Percentiles rank a stretch among this genome's conserved stretches.
Conservation (phyloP, 2,888 invertebrate genomes). For the Tenthredo distinguenda region DNA sequence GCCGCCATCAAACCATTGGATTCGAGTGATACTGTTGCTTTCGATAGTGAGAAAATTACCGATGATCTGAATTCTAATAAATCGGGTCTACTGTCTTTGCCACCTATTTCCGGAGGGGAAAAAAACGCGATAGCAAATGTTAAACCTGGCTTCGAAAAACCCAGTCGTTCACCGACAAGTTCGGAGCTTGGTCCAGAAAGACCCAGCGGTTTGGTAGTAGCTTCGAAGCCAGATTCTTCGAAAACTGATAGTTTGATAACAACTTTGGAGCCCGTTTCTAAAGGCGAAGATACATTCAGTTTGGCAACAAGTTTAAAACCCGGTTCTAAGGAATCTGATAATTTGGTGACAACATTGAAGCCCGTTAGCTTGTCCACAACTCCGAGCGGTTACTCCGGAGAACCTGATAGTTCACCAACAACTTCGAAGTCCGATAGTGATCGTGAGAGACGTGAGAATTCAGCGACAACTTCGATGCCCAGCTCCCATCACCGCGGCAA, state of each 20-base stretch:
- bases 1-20: neutral
- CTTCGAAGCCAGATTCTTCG: neutral
- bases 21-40: neutral
- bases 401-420: neutral
- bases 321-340: slow-evolving; percentile 19
- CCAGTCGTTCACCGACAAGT: neutral
- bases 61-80: neutral
- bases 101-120: neutral
- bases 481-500: neutral
- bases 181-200: neutral
- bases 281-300: neutral
- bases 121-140: neutral
- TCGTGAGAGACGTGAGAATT: neutral
- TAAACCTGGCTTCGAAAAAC: slow-evolving; percentile 12
- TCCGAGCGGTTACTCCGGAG: neutral
- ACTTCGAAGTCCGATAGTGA: slow-evolving; percentile 16
- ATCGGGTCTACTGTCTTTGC: neutral
- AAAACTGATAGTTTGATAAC: neutral
- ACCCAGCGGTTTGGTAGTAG: neutral
- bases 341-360: slow-evolving; percentile 8
- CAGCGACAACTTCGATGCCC: slow-evolving; percentile 10
- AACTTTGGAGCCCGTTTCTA: slow-evolving; percentile 17
- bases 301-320: slow-evolving; percentile 24
- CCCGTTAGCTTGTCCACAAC: neutral
- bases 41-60: neutral